Conservation (phyloP, 2,888 invertebrate genomes). For the Myopa tessellatipennis region DNA sequence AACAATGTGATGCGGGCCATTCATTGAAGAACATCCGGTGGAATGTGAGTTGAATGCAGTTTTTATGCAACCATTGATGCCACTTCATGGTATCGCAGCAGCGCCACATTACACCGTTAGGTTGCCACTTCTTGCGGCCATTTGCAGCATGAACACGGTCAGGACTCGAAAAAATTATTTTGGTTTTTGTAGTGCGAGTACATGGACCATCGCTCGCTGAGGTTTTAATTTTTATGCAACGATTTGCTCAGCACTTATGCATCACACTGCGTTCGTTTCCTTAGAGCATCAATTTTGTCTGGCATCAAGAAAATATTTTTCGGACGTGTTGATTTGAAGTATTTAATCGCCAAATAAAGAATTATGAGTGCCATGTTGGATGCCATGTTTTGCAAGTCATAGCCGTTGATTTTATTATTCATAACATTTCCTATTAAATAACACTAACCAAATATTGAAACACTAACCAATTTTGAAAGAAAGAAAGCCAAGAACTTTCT, state of each 20-base stretch:
- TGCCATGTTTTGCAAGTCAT: too few relatives aligned
- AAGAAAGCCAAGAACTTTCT: too few relatives aligned
- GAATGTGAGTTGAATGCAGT: conserved; percentile 35
- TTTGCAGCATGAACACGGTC: neutral
- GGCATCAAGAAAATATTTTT: too few relatives aligned
- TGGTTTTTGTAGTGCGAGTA: neutral
- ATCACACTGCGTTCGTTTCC: neutral
- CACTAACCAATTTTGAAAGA: too few relatives aligned
- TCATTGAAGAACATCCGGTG: conserved; percentile 33
- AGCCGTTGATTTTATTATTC: too few relatives aligned
- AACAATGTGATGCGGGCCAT: conserved; percentile 20
- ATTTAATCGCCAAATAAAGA: too few relatives aligned
- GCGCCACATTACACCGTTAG: conserved; percentile 31
- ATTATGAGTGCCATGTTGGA: too few relatives aligned
- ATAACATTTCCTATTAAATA: too few relatives aligned
- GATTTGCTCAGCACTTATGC: neutral
- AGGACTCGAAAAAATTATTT: neutral
- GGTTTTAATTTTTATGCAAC: conserved; percentile 12
- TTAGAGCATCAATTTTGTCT: neutral
- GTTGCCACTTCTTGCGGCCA: conserved; percentile 21
- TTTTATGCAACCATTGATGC: conserved; percentile 29
- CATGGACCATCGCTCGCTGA: neutral
- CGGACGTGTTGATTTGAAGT: too few relatives aligned
- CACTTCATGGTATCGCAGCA: neutral
- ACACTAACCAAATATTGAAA: too few relatives aligned